These are phyloP conservation scores for Macquaria ambigua DNA, from an alignment of 2,113 vertebrate species.

Conservation along the genomic window DNA sequence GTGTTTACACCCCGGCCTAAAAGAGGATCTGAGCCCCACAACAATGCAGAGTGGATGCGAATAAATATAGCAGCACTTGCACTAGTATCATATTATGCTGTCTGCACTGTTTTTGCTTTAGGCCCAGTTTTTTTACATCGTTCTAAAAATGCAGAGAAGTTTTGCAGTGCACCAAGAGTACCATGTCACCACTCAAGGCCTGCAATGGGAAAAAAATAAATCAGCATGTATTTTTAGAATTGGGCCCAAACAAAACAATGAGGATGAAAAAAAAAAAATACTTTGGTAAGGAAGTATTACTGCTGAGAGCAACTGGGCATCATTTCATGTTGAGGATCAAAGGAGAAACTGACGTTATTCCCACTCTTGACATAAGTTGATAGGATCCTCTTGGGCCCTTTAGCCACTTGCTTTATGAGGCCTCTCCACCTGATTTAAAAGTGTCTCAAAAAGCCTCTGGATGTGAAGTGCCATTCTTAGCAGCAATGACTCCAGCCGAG, in stretches of 20 bases:
- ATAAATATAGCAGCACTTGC: conserved; percentile 68
- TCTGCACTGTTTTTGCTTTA: conserved; percentile 61
- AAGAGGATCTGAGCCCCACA: conserved; percentile 51
- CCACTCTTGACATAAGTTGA: conserved; percentile 42
- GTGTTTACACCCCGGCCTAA: conserved; percentile 66
- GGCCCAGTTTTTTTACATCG: conserved; percentile 31
- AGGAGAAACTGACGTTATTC: conserved; percentile 43
- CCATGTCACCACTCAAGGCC: conserved; percentile 29
- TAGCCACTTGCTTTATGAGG: conserved; percentile 46
- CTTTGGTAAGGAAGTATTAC: conserved; percentile 23
- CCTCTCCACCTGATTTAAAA: conserved; percentile 61
- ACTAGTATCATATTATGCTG: conserved; percentile 73
- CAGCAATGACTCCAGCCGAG: conserved; percentile 18
- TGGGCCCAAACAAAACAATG: conserved; percentile 12
- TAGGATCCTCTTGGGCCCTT: conserved; percentile 44
- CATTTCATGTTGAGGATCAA: conserved; percentile 39
- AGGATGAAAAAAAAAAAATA: conserved; percentile 12
- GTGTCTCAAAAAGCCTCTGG: conserved; percentile 48
- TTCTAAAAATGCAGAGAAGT: conserved; percentile 43
- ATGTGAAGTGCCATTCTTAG: conserved; percentile 53
- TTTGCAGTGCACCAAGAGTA: conserved; percentile 50
- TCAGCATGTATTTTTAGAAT: conserved; percentile 37
- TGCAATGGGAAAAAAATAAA: conserved; percentile 22
- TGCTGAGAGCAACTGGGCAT: conserved; percentile 7
- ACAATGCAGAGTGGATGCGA: conserved; percentile 61